phyloP scores from a whole-genome alignment of 1,140 invertebrate genomes.

The Sitobion miscanthi region DNA sequence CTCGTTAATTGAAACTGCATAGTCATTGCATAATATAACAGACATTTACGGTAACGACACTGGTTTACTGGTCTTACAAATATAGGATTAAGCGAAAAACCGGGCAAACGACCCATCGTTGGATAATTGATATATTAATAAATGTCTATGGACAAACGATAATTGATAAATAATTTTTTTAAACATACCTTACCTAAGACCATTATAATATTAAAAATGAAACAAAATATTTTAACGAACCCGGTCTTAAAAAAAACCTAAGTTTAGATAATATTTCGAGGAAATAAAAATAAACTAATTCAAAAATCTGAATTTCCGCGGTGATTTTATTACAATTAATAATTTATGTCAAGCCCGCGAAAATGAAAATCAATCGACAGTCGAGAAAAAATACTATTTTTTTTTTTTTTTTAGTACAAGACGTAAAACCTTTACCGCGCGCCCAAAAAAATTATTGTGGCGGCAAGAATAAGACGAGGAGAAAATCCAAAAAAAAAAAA shows the following conservation, averaged over 20 bases:
- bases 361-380: not conserved
- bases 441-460: not conserved
- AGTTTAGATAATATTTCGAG: not conserved
- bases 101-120: not conserved
- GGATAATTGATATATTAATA: not conserved
- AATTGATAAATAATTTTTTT: not conserved
- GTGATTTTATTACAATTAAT: not conserved
- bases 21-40: constrained; percentile 31
- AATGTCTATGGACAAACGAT: not conserved
- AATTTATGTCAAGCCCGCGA: not conserved
- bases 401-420: not conserved
- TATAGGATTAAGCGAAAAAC: constrained; percentile 28
- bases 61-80: constrained; percentile 14
- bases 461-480: too few species aligned
- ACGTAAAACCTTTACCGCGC: not conserved
- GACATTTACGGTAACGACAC: constrained; percentile 29
- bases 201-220: not conserved
- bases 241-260: not conserved
- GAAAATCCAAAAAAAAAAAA: not conserved
- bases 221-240: not conserved
- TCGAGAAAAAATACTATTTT: not conserved
- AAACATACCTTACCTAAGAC: not conserved
- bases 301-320: not conserved
- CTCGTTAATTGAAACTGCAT: constrained; percentile 34
- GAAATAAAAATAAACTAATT: not conserved